Base-by-base conservation (phyloP, 2,888 invertebrate genomes). In the Parnassius smintheus region DNA sequence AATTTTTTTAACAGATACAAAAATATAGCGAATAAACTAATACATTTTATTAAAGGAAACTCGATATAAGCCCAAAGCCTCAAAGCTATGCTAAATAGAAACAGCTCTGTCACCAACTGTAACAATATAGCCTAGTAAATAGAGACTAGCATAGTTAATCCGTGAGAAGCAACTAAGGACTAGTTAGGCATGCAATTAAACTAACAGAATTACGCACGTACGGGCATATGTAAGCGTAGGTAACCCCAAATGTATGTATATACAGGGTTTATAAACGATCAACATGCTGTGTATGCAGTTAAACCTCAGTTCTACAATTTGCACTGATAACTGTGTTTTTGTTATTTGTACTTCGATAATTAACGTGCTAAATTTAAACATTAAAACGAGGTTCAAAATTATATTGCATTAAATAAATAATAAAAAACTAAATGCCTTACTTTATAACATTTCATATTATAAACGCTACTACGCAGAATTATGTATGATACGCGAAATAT, bases 171-270 rank as follows among this genome's bases (percentile, higher is more conserved):
- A 58, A 49, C 48, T 49, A 52, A 25, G 50, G 53, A 53, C 53
- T 58, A 62, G 57, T 62, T 62, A 58, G 44, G 35, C 41, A 62
- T 58, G 62, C 62, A 54, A 57, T 58, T 58, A 62, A 62, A 58
- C 57, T 53, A 49, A 58, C 42, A 49, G 54, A 58, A 44, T 62
- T 58, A 58, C 53, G 9, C 48, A 58, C 41, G 42, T 57, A 18
- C 57, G 44, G 55, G 8, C 22, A 3, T 35, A n/a, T 59, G 45
- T 59, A 41, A 41, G 9, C 50, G 10, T 41, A 48, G 48, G 54
- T 54, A 48, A 41, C 9, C n/a, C 41, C 13, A 35, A 56, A 41
- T 12, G n/a, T 2, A 35, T 41, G 12, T 35, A 9, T 12, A 2
- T 13, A 18, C 13, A 49, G 48, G 13, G 9, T 13, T 48, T 12